Evolutionary conservation across 1,140 invertebrate genomes (phyloP).

Genomic region (Brachionus paranguensis): DNA sequence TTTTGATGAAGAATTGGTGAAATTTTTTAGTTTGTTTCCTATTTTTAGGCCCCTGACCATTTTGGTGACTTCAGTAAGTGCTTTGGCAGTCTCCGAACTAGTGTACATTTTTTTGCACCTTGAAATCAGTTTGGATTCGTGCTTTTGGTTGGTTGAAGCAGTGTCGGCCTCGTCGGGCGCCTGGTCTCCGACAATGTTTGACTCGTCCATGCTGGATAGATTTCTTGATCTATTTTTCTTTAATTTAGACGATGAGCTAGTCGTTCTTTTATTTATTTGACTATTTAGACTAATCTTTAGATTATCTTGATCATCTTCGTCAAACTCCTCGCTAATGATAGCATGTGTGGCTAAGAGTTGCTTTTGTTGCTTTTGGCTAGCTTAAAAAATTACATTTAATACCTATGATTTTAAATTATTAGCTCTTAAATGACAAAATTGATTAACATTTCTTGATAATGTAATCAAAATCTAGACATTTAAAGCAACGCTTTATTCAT

Average conservation of each 20-base stretch:
- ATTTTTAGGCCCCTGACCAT: slow-evolving; percentile 27
- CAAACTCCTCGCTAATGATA: neutral
- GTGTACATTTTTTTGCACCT: slow-evolving; percentile 33
- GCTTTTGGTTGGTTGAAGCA: neutral
- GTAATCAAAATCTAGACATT: neutral
- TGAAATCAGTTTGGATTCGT: slow-evolving; percentile 1
- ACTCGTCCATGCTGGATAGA: neutral
- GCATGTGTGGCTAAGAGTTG: neutral
- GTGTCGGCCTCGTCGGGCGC: neutral
- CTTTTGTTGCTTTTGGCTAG: slow-evolving; percentile 21
- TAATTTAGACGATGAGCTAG: neutral
- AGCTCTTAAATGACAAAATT: neutral
- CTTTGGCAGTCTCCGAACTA: slow-evolving; percentile 6
- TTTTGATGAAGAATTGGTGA: neutral
- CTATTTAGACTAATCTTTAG: neutral
- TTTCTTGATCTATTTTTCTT: slow-evolving; percentile 5
- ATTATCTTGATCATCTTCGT: neutral
- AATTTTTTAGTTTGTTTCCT: slow-evolving; percentile 22
- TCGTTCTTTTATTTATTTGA: slow-evolving; percentile 10
- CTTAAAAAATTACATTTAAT: slow-evolving; percentile 4
- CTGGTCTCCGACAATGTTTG: neutral
- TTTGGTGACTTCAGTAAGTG: slow-evolving; percentile 10
- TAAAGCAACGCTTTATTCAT: neutral
- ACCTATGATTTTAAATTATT: neutral
- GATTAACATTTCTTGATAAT: neutral